Conservation (phyloP, 2,888 invertebrate genomes). For the Prenolepis imparis region DNA sequence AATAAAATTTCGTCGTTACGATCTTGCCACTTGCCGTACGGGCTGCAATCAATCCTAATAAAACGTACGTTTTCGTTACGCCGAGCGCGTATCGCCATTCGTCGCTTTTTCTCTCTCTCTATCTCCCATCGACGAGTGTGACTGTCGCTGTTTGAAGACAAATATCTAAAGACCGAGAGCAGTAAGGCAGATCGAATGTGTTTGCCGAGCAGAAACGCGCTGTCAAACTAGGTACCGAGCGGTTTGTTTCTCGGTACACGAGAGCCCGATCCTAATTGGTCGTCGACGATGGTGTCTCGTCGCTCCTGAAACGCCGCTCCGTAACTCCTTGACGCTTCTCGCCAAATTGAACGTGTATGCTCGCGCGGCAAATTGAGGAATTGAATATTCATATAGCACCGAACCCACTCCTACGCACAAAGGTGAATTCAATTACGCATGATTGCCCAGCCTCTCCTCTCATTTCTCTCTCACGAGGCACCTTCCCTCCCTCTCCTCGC, state of each 20-base stretch:
- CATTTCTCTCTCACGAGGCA: conserved; percentile 5
- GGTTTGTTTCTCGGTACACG: conserved; percentile 56
- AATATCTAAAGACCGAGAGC: conserved; percentile 65
- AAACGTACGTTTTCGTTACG: conserved; percentile 49
- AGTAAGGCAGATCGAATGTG: conserved; percentile 68
- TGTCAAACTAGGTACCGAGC: conserved; percentile 68
- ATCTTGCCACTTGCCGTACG: conserved; percentile 45
- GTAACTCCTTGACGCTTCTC: conserved; percentile 75
- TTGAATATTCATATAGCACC: conserved; percentile 84
- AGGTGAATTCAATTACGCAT: conserved; percentile 85
- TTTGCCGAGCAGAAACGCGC: conserved; percentile 71
- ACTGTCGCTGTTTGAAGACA: conserved; percentile 72
- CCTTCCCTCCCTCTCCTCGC: conserved; percentile 26
- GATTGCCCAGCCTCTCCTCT: conserved; percentile 81
- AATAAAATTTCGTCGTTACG: conserved; percentile 52
- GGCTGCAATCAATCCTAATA: conserved; percentile 52
- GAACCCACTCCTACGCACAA: conserved; percentile 74
- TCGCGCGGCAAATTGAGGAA: conserved; percentile 80
- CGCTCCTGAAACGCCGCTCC: conserved; percentile 66
- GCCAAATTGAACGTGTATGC: conserved; percentile 82
- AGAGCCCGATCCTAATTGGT: conserved; percentile 71
- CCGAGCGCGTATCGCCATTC: conserved; percentile 58
- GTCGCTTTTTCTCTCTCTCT: not conserved
- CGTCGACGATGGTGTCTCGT: conserved; percentile 57
- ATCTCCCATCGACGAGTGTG: conserved; percentile 34